These are phyloP conservation scores for Periplaneta americana DNA, from an alignment of 1,140 invertebrate genomes.

Conservation along the genomic window DNA sequence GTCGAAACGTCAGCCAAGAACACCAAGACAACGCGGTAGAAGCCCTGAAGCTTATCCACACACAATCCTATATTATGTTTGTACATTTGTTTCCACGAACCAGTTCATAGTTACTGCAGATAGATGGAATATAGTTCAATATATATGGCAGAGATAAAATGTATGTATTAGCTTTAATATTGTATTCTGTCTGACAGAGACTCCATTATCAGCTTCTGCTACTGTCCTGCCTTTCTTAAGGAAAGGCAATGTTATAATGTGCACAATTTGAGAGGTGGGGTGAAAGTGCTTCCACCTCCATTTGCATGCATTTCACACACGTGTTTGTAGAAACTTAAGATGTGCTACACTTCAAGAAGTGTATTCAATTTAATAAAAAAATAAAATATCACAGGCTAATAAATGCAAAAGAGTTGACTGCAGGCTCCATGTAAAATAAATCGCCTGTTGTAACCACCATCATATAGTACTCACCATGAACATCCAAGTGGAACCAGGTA, in stretches of 20 bases:
- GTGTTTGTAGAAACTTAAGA: not conserved
- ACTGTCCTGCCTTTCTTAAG: not conserved
- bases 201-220: not conserved
- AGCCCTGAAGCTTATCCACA: too few relatives aligned
- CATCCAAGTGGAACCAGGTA: constrained; percentile 94
- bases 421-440: not conserved
- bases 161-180: too few relatives aligned
- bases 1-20: too few relatives aligned
- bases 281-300: not conserved
- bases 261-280: not conserved
- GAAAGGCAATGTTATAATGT: not conserved
- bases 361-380: too few relatives aligned
- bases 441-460: not conserved
- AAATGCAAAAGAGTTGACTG: not conserved
- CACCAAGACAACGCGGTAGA: too few relatives aligned
- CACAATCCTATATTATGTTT: too few relatives aligned
- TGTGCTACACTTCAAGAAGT: not conserved
- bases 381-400: not conserved
- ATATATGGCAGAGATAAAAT: too few relatives aligned
- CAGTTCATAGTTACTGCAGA: too few relatives aligned
- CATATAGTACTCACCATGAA: constrained; percentile 62
- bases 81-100: too few relatives aligned
- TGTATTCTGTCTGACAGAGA: too few relatives aligned
- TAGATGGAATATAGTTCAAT: too few relatives aligned
- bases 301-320: not conserved